These are phyloP conservation scores for Bruchidius siliquastri DNA, from an alignment of 2,888 invertebrate genomes.

Conservation along the genomic window DNA sequence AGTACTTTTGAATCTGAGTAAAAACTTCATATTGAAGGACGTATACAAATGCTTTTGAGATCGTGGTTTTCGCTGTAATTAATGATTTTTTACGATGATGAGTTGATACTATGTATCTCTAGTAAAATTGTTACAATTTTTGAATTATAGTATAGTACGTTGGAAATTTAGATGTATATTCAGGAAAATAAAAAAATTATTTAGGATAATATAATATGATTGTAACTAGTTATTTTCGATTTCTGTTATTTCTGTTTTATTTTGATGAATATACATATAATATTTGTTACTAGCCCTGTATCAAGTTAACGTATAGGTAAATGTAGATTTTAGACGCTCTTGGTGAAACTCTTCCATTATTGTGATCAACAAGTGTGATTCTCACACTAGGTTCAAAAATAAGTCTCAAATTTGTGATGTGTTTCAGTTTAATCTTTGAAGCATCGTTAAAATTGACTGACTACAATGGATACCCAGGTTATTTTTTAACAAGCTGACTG, in stretches of 20 bases:
- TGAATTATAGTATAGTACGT: constrained; percentile 38
- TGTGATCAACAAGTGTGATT: no score
- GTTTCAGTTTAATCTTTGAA: no score
- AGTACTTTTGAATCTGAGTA: constrained; percentile 1
- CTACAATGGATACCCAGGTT: no score
- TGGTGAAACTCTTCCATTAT: no score
- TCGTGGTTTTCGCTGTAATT: constrained; percentile 24
- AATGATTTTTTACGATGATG: constrained; percentile 29
- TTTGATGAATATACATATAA: constrained; percentile 18
- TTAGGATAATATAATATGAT: neutral
- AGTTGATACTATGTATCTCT: constrained; percentile 52
- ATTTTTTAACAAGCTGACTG: no score
- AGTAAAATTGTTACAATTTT: constrained; percentile 50
- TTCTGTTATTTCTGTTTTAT: constrained; percentile 3
- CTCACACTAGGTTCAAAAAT: no score
- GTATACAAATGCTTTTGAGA: constrained; percentile 25
- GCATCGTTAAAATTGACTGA: no score
- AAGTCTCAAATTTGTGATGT: no score
- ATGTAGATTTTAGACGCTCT: no score
- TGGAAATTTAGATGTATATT: constrained; percentile 15
- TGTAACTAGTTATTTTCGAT: neutral
- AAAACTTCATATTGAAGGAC: constrained; percentile 43
- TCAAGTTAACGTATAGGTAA: constrained; percentile 12
- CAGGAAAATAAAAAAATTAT: constrained; percentile 6
- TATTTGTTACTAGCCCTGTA: constrained; percentile 26